These are phyloP conservation scores for Frieseomelitta varia DNA, from an alignment of 1,140 invertebrate species.

Conservation along the genomic window DNA sequence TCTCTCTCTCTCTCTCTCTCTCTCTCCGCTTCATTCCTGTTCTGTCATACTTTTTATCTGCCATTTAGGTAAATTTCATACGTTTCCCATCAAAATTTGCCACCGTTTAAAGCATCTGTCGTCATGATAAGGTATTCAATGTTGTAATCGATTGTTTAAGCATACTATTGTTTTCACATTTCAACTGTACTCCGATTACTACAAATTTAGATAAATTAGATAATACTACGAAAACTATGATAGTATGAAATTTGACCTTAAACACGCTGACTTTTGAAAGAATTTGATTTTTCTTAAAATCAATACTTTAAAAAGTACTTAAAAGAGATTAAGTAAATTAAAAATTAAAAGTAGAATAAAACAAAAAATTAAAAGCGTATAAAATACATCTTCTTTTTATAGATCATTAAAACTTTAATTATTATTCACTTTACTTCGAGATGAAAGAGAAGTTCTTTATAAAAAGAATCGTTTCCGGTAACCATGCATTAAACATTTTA, in stretches of 20 bases:
- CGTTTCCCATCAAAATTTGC: constrained; percentile 10
- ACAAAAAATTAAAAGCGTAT: neutral
- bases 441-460: neutral
- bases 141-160: constrained; percentile 24
- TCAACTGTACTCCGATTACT: neutral
- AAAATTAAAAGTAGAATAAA: neutral
- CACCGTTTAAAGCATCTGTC: constrained; percentile 13
- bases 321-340: neutral
- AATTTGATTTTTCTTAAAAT: neutral
- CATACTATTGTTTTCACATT: constrained; percentile 37
- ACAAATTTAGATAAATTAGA: constrained; percentile 19
- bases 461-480: neutral
- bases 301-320: neutral
- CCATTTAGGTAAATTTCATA: constrained; percentile 33
- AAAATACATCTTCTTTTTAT: neutral
- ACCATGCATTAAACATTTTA: constrained; percentile 7
- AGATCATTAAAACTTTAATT: neutral
- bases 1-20: neutral
- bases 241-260: neutral
- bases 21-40: neutral
- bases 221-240: neutral
- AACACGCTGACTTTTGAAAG: neutral
- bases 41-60: constrained; percentile 30
- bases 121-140: neutral
- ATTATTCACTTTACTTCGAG: neutral